phyloP scores from a whole-genome alignment of 92 coral and sea anemone genomes.

The Parazoanthus darwini region DNA sequence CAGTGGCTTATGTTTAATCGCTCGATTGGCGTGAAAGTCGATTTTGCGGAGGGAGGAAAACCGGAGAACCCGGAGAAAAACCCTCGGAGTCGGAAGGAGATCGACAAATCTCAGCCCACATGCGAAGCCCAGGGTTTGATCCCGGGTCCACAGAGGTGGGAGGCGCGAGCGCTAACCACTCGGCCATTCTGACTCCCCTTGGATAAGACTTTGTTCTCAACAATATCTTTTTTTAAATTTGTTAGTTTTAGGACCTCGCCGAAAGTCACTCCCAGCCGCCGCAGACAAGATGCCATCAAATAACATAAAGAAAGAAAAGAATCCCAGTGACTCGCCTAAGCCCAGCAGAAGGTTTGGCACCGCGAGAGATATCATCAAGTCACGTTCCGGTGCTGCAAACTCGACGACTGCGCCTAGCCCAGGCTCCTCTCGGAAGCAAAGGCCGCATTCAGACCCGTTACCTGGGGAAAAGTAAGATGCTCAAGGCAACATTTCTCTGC shows the following conservation, averaged over 20 bases:
- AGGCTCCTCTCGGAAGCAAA: constrained; percentile 27
- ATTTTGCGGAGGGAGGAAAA: too few relatives aligned
- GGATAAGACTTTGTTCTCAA: background rate
- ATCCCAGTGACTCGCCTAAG: constrained; percentile 18
- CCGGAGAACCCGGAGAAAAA: too few relatives aligned
- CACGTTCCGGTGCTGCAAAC: constrained; percentile 7
- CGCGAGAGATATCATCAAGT: constrained; percentile 40
- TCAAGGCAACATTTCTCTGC: background rate
- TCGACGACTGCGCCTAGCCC: constrained; percentile 23
- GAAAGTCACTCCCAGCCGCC: constrained; percentile 29
- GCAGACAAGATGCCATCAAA: constrained; percentile 38
- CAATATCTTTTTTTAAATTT: background rate
- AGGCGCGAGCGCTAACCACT: too few relatives aligned
- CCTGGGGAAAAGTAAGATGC: constrained; percentile 56
- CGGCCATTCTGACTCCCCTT: too few relatives aligned
- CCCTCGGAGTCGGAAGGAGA: too few relatives aligned
- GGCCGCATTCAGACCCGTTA: constrained; percentile 66
- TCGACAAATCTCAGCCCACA: too few relatives aligned
- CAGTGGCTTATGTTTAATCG: too few relatives aligned
- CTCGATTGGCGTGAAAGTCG: too few relatives aligned
- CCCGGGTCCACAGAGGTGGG: too few relatives aligned
- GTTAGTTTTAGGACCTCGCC: constrained; percentile 12
- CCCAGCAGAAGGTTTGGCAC: constrained; percentile 40
- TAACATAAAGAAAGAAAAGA: constrained; percentile 28
- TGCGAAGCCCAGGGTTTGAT: too few relatives aligned